Percentiles rank a stretch among this genome's conserved stretches.
Conservation (phyloP, 2,888 invertebrate genomes). For the Teinopalpus imperialis region DNA sequence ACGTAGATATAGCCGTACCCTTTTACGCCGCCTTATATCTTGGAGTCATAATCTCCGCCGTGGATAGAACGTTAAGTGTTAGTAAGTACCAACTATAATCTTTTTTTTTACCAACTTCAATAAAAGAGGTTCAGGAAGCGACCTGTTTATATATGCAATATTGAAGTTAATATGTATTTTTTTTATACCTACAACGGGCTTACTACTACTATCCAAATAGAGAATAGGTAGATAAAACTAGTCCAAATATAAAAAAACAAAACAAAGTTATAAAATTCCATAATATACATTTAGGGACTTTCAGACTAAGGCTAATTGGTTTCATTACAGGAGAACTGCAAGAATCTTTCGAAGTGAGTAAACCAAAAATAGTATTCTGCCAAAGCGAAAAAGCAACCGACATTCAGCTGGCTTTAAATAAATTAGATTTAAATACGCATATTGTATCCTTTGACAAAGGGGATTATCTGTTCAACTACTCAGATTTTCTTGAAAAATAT, state of each 20-base stretch:
- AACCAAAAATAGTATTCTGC: slow-evolving; percentile 52
- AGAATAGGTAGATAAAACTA: no score
- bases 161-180: no score
- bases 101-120: no score
- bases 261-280: no score
- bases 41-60: slow-evolving; percentile 53
- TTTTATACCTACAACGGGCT: no score
- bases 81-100: slow-evolving; percentile 42
- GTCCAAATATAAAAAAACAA: no score
- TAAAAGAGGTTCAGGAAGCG: no score
- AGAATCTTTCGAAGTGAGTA: slow-evolving; percentile 36
- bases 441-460: slow-evolving; percentile 50
- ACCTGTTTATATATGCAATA: no score
- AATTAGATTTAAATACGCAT: slow-evolving; percentile 37
- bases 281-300: no score
- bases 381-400: slow-evolving; percentile 46
- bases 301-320: no score
- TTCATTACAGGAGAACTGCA: slow-evolving; percentile 45
- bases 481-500: slow-evolving; percentile 41
- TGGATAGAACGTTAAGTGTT: slow-evolving; percentile 45
- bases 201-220: no score
- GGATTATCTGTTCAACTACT: slow-evolving; percentile 42
- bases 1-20: slow-evolving; percentile 62
- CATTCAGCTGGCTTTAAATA: slow-evolving; percentile 45
- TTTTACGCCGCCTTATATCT: slow-evolving; percentile 67